A percentile compares a stretch with the other conserved stretches of the same genome.
Evolutionary conservation across 2,113 vertebrate genomes (phyloP).

Genomic region (Globicephala melas): DNA sequence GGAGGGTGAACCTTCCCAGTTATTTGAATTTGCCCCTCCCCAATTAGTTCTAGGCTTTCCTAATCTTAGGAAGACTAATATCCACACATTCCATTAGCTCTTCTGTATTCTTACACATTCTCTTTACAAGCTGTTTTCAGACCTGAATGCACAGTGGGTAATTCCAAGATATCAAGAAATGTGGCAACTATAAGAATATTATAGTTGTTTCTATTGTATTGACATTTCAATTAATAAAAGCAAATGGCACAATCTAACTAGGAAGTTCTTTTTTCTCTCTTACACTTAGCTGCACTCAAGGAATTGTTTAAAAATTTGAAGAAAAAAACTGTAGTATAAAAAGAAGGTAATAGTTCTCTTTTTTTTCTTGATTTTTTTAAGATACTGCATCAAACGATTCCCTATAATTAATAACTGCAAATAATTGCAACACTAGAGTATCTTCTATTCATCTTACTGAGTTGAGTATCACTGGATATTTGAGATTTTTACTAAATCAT

Average conservation of each 20-base stretch:
- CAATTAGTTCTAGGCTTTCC: background rate
- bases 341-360: slow-evolving; percentile 40
- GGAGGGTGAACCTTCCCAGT: background rate
- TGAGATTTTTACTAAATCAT: background rate
- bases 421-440: slow-evolving; percentile 40
- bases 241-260: slow-evolving; percentile 64
- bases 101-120: background rate
- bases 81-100: slow-evolving; percentile 22
- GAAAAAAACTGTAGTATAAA: slow-evolving; percentile 9
- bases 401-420: slow-evolving; percentile 31
- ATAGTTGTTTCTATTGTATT: slow-evolving; percentile 57
- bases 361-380: slow-evolving; percentile 72
- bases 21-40: slow-evolving; percentile 31
- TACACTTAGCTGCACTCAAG: slow-evolving; percentile 48
- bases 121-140: slow-evolving; percentile 61
- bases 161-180: slow-evolving; percentile 56
- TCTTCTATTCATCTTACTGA: slow-evolving; percentile 18
- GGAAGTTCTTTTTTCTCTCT: slow-evolving; percentile 7
- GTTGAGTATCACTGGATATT: background rate
- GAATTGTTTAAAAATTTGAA: background rate
- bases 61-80: slow-evolving; percentile 19
- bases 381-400: slow-evolving; percentile 56
- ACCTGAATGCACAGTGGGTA: slow-evolving; percentile 8
- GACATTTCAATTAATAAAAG: slow-evolving; percentile 66
- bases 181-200: slow-evolving; percentile 46